Evolutionary conservation across 2,888 invertebrate genomes (phyloP).

Genomic region (Junonia oenone): DNA sequence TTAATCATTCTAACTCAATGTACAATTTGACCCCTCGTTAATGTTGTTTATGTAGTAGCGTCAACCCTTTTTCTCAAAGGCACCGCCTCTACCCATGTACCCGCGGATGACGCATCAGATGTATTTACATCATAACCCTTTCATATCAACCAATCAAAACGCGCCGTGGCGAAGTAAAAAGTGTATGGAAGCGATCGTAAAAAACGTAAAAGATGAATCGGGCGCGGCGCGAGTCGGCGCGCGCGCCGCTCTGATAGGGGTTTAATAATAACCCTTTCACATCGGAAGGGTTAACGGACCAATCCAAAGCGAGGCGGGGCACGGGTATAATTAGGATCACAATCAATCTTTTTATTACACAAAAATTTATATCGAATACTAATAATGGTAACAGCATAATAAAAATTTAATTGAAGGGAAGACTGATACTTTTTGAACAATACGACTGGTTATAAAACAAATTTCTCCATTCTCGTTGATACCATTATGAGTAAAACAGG

Average conservation of each 20-base stretch:
- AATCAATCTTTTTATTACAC: neutral
- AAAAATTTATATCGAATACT: neutral
- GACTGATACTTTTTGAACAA: neutral
- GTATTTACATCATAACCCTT: slow-evolving; percentile 71
- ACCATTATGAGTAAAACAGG: slow-evolving; percentile 11
- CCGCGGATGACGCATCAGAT: slow-evolving; percentile 45
- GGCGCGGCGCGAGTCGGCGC: slow-evolving; percentile 42
- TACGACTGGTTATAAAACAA: neutral
- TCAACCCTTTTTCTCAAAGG: slow-evolving; percentile 37
- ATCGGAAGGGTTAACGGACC: slow-evolving; percentile 64
- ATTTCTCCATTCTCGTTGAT: neutral
- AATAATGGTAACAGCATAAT: neutral
- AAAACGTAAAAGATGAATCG: slow-evolving; percentile 63
- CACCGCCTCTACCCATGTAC: slow-evolving; percentile 44
- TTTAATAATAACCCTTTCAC: slow-evolving; percentile 75
- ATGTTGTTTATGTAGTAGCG: slow-evolving; percentile 3
- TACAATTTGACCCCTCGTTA: slow-evolving; percentile 2
- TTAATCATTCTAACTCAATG: neutral
- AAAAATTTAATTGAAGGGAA: neutral
- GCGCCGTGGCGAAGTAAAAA: slow-evolving; percentile 51
- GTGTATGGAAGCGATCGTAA: slow-evolving; percentile 51
- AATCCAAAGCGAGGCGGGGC: slow-evolving; percentile 68
- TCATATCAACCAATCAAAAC: slow-evolving; percentile 65
- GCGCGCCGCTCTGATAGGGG: slow-evolving; percentile 55
- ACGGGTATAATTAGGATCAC: slow-evolving; percentile 35